These are phyloP conservation scores for Linepithema humile DNA, from an alignment of 1,140 invertebrate species.

Conservation along the genomic window DNA sequence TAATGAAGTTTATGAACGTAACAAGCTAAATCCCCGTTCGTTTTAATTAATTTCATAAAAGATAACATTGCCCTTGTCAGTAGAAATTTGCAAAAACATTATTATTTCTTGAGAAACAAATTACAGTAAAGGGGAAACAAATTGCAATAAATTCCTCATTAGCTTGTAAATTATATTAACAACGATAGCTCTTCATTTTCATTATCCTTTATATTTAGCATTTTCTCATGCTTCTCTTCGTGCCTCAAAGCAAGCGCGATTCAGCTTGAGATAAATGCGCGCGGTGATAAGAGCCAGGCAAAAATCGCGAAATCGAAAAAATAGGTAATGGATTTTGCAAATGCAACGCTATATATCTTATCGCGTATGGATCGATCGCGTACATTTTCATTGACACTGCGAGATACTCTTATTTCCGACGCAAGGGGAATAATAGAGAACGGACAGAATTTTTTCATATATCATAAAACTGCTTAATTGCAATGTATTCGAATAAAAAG, in stretches of 20 bases:
- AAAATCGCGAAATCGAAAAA: background rate
- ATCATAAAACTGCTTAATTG: background rate
- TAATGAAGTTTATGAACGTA: background rate
- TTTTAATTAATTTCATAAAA: conserved; percentile 37
- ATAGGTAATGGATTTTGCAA: background rate
- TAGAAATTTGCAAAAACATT: background rate
- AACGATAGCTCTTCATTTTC: background rate
- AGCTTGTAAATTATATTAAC: background rate
- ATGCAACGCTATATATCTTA: background rate
- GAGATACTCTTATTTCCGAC: background rate
- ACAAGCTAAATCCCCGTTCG: background rate
- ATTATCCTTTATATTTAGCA: background rate
- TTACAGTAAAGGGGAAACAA: background rate
- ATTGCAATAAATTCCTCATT: background rate
- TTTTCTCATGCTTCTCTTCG: background rate
- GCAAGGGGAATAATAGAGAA: no score
- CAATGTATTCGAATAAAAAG: background rate
- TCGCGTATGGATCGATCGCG: background rate
- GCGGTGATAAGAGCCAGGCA: background rate
- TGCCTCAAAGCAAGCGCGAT: background rate
- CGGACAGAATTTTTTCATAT: background rate
- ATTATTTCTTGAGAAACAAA: background rate
- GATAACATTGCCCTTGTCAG: background rate
- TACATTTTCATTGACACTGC: background rate
- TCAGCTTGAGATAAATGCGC: background rate